These are phyloP conservation scores for Liparis tanakae DNA, from an alignment of 2,797 vertebrate species.

Conservation along the genomic window DNA sequence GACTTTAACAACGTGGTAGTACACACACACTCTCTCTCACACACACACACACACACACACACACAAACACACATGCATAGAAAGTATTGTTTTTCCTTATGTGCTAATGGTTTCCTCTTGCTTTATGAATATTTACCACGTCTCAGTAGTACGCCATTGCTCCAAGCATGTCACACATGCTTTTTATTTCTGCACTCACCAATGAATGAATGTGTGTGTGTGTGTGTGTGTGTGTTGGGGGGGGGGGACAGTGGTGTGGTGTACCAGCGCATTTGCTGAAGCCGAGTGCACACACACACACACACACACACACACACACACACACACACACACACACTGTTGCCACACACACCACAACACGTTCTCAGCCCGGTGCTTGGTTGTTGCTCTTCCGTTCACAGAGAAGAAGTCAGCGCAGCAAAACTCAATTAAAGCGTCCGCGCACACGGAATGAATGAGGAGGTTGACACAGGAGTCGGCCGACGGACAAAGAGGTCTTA, in stretches of 20 bases:
- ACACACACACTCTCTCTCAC: constrained; percentile 1
- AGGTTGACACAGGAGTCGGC: constrained; percentile 36
- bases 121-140: constrained; percentile 64
- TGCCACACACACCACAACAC: constrained; percentile 9
- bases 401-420: constrained; percentile 27
- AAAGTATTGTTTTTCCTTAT: constrained; percentile 30
- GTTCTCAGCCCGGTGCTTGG: neutral
- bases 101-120: constrained; percentile 51
- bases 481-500: constrained; percentile 62
- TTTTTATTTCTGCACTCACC: constrained; percentile 35
- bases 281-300: neutral
- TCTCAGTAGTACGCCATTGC: constrained; percentile 31
- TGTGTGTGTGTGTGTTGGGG: constrained; percentile 13
- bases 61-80: constrained; percentile 6
- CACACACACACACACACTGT: neutral
- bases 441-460: constrained; percentile 24
- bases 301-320: constrained; percentile 18
- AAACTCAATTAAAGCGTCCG: constrained; percentile 63
- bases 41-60: neutral
- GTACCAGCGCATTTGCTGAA: constrained; percentile 36
- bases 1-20: constrained; percentile 18
- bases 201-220: constrained; percentile 27
- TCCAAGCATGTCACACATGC: constrained; percentile 59
- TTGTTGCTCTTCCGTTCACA: neutral
- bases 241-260: constrained; percentile 23